Percentiles rank a stretch among this genome's conserved stretches.
phyloP scores from a whole-genome alignment of 1,140 invertebrate genomes.

The Dreissena polymorpha region DNA sequence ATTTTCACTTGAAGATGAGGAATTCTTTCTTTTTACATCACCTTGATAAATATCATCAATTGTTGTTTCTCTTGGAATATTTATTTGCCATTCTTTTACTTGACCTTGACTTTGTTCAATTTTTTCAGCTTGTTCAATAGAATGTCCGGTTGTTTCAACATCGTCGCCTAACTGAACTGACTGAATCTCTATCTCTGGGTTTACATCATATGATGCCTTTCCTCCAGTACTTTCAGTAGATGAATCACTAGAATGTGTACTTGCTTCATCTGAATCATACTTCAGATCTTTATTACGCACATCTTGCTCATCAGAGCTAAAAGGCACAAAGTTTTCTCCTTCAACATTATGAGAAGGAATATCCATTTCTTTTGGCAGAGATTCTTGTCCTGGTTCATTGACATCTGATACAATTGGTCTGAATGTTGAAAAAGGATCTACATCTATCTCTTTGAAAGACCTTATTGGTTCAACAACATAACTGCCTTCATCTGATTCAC shows the following conservation, averaged over 20 bases:
- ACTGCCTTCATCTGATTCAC: neutral
- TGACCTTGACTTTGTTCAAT: neutral
- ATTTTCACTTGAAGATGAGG: neutral
- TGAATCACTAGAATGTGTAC: neutral
- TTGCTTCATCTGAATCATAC: neutral
- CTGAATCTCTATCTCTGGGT: neutral
- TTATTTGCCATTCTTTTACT: neutral
- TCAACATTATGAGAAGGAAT: no score
- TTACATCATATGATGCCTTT: neutral
- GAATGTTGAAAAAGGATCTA: no score
- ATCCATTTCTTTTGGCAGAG: no score
- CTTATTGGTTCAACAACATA: neutral
- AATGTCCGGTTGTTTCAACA: neutral
- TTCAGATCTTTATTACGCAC: no score
- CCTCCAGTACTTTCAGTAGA: neutral
- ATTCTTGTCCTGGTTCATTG: no score
- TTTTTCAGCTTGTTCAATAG: neutral
- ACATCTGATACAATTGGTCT: no score
- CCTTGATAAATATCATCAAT: slow-evolving; percentile 26
- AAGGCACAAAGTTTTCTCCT: no score
- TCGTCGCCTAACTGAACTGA: neutral
- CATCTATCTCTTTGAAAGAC: no score
- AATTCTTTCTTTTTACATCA: neutral
- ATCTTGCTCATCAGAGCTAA: no score
- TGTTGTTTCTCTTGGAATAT: slow-evolving; percentile 2